Base-by-base conservation (phyloP, 2,888 invertebrate species). In the Chloroclysta siterata region DNA sequence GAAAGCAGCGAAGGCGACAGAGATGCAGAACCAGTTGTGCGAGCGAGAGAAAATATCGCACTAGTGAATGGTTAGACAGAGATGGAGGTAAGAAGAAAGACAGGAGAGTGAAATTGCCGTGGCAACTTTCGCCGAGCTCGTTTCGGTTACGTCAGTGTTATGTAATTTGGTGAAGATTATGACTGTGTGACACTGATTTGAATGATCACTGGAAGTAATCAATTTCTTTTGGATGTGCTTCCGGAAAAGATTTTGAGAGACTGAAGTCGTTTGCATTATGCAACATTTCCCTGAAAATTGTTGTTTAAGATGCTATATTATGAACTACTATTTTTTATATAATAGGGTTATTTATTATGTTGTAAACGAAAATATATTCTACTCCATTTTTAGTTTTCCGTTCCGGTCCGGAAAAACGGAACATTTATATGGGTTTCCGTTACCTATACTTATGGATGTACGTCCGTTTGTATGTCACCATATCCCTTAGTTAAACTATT, bases 51-150 rank as follows among this genome's bases (percentile, higher is more conserved):
- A 56, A 14, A 69, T 13, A 51, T 65, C 69, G 53, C n/a, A 60
- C 48, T 76, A 76, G 67, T 67, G 60, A 28, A 22, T 56, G 29
- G 39, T 82, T 67, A 72, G 81, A 90, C 71, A 79, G 82, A 75
- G 88, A 89, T 64, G 72, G 78, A 60, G 59, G 70, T 69, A 68
- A 71, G 88, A 83, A 85, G 89, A 89, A 87, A 89, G 88, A 90
- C 79, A 74, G 79, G 84, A 82, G 84, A 90, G 91, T 88, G 92
- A 92, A 93, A 93, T 91, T 90, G 82, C 80, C 82, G 85, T 80
- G 79, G 83, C 79, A 87, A 90, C 93, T 93, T 93, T 93, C 93
- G 84, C 92, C 88, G 91, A 85, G 88, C 89, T 84, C 85, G 85
- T 87, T 91, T 88, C 81, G 78, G 82, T 93, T 93, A 90, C 91